Evolutionary conservation across 2,113 vertebrate genomes (phyloP).

Genomic region (Leuciscus idus): DNA sequence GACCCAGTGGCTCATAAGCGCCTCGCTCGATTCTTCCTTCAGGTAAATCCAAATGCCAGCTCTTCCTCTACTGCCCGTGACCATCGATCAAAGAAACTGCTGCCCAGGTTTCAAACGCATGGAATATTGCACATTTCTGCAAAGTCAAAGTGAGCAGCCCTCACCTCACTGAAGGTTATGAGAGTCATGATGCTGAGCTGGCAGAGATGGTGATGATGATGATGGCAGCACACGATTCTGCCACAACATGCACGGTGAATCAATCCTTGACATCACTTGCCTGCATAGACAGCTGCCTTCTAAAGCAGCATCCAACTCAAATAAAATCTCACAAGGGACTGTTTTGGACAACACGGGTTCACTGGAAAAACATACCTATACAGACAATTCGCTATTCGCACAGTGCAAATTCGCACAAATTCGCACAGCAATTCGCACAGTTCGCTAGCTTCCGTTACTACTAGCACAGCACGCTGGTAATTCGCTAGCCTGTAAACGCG

Average conservation of each 20-base stretch:
- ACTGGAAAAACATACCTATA: neutral
- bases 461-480: too few species aligned
- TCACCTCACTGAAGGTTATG: constrained; percentile 54
- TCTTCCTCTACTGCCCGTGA: constrained; percentile 61
- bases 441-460: too few species aligned
- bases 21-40: constrained; percentile 63
- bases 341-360: neutral
- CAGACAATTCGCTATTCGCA: too few species aligned
- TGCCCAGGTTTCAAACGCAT: constrained; percentile 58
- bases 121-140: constrained; percentile 65
- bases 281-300: neutral
- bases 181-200: constrained; percentile 47
- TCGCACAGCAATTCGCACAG: too few species aligned
- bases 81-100: constrained; percentile 67
- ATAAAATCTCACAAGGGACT: neutral
- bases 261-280: neutral
- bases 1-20: constrained; percentile 55
- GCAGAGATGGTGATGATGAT: constrained; percentile 20
- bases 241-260: neutral
- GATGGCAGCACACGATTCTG: constrained; percentile 8
- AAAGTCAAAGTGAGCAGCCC: constrained; percentile 68
- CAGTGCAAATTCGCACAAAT: too few species aligned
- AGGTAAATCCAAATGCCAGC: constrained; percentile 64
- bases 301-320: neutral
- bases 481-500: too few species aligned